Evolutionary conservation across 1,140 invertebrate species (phyloP), one percentile per base, ranked within the genome.

Genomic region (Leptinotarsa undecemlineata): DNA sequence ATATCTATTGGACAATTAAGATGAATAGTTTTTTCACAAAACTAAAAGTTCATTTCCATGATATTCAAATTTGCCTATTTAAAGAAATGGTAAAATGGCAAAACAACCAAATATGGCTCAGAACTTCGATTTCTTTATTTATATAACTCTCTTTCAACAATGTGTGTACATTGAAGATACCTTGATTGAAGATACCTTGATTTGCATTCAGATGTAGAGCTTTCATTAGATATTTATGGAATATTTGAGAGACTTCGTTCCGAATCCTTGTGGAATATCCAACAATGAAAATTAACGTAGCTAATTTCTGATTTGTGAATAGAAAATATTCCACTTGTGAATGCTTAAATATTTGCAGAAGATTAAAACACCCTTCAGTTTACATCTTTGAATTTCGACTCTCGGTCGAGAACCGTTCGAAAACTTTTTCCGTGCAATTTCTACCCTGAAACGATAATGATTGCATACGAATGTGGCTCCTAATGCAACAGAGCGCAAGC

Each of bases 291-390:
- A 68, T 68, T 68, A 68, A 19, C 67, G 67, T 68, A 68, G 51
- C 69, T 71, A 71, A 61, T 71, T 71, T 71, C 69, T 71, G 69
- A 71, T 71, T 71, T 71, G 19, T 71, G 69, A 71, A 72, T 72
- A 72, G 71, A 64, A 72, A 72, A 48, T 72, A 66, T 64, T 63
- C 71, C 71, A 72, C 69, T 71, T 71, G 69, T 71, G 57, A 71
- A 71, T 21, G 69, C 69, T 71, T 64, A 72, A 76, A 76, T 71
- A 76, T 76, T 76, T 76, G 71, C 48, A 14, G 66, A 76, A 72
- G 71, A 72, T 72, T 72, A 68, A 73, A 72, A 72, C 68, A 71
- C 74, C 74, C 48, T 69, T 33, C 57, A 74, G 67, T 71, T 71
- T 71, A 71, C 69, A 71, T 71, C 69, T 71, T 71, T 71, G 69